Percentiles rank a stretch among this genome's conserved stretches.
Conservation (phyloP, 2,888 invertebrate species). For the Drosophila cognata region DNA sequence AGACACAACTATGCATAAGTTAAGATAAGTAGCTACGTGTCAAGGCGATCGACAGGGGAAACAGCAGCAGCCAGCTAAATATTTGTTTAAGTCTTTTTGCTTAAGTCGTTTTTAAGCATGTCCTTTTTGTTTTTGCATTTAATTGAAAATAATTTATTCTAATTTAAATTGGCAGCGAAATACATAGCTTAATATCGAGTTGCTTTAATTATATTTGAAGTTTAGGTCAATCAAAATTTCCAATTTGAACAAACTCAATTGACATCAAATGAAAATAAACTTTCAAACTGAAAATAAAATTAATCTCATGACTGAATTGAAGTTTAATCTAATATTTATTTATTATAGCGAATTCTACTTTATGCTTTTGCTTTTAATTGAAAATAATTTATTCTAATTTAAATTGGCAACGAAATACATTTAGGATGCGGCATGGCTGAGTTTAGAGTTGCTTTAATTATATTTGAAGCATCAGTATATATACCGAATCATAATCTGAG, state of each 20-base stretch:
- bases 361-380: not conserved
- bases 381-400: not conserved
- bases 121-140: not conserved
- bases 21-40: slow-evolving; percentile 5
- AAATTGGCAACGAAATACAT: not conserved
- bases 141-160: not conserved
- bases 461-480: not conserved
- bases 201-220: not conserved
- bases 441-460: not conserved
- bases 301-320: not conserved
- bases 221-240: not conserved
- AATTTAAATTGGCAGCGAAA: not conserved
- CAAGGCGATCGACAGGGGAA: slow-evolving; percentile 9
- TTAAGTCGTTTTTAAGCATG: not conserved
- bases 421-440: too few species aligned
- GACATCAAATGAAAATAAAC: too few species aligned
- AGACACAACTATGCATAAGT: slow-evolving; percentile 2
- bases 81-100: not conserved
- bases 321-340: not conserved
- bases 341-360: not conserved
- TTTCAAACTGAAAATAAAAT: not conserved
- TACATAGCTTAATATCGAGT: not conserved
- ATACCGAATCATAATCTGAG: not conserved
- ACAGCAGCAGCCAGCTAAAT: not conserved
- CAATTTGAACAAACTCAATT: not conserved